Percentiles rank a stretch among this genome's conserved stretches.
Conservation (phyloP, 2,888 invertebrate species). For the Pandemis corylana region DNA sequence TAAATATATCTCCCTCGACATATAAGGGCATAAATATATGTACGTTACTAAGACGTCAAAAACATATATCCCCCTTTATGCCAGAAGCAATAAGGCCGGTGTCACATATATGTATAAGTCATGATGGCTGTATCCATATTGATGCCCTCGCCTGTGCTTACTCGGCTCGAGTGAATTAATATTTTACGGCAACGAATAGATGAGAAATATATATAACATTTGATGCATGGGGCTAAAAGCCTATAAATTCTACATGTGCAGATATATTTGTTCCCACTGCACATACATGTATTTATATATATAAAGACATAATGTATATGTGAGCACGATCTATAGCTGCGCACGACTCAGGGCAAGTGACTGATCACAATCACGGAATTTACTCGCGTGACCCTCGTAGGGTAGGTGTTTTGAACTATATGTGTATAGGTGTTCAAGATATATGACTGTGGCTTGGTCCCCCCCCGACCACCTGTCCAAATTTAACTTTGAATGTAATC, state of each 20-base stretch:
- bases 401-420: constrained; percentile 46
- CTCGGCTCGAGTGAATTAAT: constrained; percentile 14
- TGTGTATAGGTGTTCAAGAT: constrained; percentile 58
- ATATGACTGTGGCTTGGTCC: constrained; percentile 40
- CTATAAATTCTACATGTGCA: constrained; percentile 17
- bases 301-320: constrained; percentile 10
- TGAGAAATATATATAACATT: background rate
- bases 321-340: constrained; percentile 27
- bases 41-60: no score
- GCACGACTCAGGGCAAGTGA: constrained; percentile 18
- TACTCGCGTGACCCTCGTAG: constrained; percentile 32
- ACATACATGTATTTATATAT: constrained; percentile 15
- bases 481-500: constrained; percentile 35
- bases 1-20: background rate
- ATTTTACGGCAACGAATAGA: constrained; percentile 19
- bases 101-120: no score
- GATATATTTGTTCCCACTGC: constrained; percentile 38
- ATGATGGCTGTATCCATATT: no score
- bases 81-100: no score
- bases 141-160: background rate
- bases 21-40: background rate
- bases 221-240: constrained; percentile 17
- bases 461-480: constrained; percentile 41
- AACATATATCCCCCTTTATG: no score
- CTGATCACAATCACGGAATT: constrained; percentile 20